phyloP scores from a whole-genome alignment of 2,797 vertebrate species.

The Coracias cyanogaster region DNA sequence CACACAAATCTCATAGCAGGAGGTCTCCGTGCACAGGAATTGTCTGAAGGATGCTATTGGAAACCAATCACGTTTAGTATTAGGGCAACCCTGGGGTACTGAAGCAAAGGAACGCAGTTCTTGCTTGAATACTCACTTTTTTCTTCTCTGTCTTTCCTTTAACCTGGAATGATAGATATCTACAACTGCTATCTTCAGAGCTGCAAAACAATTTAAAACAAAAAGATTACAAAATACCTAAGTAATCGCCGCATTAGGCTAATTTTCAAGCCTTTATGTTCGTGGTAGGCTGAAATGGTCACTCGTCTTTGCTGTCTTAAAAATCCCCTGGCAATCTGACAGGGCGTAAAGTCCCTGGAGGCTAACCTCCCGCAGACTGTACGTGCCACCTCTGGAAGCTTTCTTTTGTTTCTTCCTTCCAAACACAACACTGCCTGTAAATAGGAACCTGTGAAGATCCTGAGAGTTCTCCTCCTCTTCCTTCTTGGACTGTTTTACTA shows the following conservation, averaged over 20 bases:
- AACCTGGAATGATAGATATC: slow-evolving; percentile 98
- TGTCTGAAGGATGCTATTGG: background rate
- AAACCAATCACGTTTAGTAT: background rate
- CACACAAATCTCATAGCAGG: background rate
- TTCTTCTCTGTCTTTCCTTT: slow-evolving; percentile 95
- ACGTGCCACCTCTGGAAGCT: background rate
- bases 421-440: background rate
- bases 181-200: slow-evolving; percentile 96
- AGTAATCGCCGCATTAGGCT: background rate
- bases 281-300: background rate
- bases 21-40: background rate
- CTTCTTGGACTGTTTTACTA: background rate
- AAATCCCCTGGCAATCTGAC: background rate
- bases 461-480: background rate
- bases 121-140: slow-evolving; percentile 88
- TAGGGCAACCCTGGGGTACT: background rate
- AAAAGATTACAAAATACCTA: background rate
- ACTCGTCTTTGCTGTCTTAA: background rate
- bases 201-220: slow-evolving; percentile 77
- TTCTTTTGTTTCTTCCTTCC: background rate
- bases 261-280: background rate
- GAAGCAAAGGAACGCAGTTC: background rate
- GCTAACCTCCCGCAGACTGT: background rate
- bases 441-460: background rate
- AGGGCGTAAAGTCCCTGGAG: background rate